A percentile compares a stretch with the other conserved stretches of the same genome.
These are phyloP conservation scores for Drosophila siamana DNA, from an alignment of 2,888 invertebrate genomes.

Conservation along the genomic window DNA sequence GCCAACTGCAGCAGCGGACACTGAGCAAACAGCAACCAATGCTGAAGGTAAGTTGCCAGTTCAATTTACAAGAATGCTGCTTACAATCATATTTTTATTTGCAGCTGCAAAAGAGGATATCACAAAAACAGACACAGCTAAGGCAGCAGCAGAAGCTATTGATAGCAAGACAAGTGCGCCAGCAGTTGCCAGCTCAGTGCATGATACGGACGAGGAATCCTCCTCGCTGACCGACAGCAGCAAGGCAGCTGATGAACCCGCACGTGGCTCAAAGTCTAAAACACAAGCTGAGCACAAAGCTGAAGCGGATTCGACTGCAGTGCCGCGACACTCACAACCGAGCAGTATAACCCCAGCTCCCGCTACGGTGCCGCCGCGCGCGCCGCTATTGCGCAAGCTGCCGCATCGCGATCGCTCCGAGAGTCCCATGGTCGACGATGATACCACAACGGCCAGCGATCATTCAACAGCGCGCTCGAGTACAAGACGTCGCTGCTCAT, in stretches of 20 bases:
- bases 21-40: constrained; percentile 6
- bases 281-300: constrained; percentile 18
- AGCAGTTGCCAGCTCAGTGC: constrained; percentile 56
- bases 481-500: constrained; percentile 84
- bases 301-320: constrained; percentile 38
- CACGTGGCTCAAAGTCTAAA: constrained; percentile 39
- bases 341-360: constrained; percentile 45
- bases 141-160: constrained; percentile 13
- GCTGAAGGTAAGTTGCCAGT: constrained; percentile 32
- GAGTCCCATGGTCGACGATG: constrained; percentile 87
- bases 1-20: not conserved
- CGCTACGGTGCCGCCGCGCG: constrained; percentile 62
- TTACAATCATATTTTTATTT: not conserved
- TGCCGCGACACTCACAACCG: constrained; percentile 33
- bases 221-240: constrained; percentile 79
- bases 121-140: constrained; percentile 26
- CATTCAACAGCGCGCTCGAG: constrained; percentile 78
- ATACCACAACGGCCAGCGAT: constrained; percentile 83
- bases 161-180: constrained; percentile 35
- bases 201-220: constrained; percentile 78
- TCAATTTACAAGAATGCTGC: not conserved
- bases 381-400: constrained; percentile 84
- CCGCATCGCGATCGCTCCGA: constrained; percentile 86
- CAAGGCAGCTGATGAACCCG: constrained; percentile 67
- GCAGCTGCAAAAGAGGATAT: constrained; percentile 34